Conservation (phyloP, 2,888 invertebrate species). For the Linnaemya vulpina region DNA sequence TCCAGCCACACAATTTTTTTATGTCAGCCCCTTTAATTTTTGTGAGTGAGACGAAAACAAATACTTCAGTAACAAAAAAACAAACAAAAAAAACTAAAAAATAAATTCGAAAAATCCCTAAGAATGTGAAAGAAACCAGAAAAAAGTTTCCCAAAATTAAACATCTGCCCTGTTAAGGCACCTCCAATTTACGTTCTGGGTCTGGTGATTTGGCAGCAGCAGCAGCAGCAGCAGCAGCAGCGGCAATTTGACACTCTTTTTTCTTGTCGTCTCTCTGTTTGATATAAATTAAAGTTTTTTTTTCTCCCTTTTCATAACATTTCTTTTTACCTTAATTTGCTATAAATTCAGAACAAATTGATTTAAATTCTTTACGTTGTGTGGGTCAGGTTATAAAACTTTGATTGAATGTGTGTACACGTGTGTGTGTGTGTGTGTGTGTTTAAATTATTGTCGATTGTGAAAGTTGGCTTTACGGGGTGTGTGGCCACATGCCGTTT, state of each 20-base stretch:
- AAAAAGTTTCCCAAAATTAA: constrained; percentile 14
- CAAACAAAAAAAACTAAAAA: neutral
- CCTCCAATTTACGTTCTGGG: constrained; percentile 38
- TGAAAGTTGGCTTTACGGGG: constrained; percentile 4
- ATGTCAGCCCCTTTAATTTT: constrained; percentile 47
- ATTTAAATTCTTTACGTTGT: constrained; percentile 63
- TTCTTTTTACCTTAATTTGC: constrained; percentile 25
- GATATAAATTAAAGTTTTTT: constrained; percentile 2
- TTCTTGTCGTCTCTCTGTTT: neutral
- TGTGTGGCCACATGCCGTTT: constrained; percentile 43
- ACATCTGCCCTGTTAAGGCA: constrained; percentile 39
- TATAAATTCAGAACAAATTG: constrained; percentile 65
- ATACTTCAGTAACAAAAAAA: neutral
- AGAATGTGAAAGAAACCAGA: constrained; percentile 9
- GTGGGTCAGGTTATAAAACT: constrained; percentile 24
- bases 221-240: constrained; percentile 4
- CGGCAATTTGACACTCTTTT: neutral
- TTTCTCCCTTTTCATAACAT: no score
- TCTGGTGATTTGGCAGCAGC: constrained; percentile 16
- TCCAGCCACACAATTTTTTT: constrained; percentile 41
- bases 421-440: neutral
- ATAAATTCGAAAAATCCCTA: no score
- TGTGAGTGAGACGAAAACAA: constrained; percentile 7
- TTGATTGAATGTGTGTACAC: neutral
- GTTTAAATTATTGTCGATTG: neutral